These are phyloP conservation scores for Notospermus geniculatus DNA, from an alignment of 1,140 invertebrate genomes.

Conservation along the genomic window DNA sequence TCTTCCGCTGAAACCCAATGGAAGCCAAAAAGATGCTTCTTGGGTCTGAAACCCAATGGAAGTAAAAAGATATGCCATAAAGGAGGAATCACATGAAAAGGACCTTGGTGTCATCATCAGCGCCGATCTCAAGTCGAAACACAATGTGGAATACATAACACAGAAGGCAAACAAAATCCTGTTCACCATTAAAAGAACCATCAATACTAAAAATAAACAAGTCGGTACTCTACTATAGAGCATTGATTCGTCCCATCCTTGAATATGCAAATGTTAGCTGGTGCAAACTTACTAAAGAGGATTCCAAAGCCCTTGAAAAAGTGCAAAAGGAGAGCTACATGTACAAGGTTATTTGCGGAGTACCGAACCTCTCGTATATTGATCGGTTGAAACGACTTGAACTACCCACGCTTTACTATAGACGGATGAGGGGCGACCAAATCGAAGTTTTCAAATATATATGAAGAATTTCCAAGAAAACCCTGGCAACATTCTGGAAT, in stretches of 20 bases:
- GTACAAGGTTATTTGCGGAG: no score
- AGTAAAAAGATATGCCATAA: no score
- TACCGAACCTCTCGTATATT: background rate
- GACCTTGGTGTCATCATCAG: background rate
- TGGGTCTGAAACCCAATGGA: no score
- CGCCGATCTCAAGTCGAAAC: background rate
- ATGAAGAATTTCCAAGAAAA: no score
- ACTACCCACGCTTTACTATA: background rate
- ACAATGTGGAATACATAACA: background rate
- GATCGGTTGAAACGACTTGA: background rate
- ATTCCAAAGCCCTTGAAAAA: no score
- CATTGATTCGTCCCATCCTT: background rate
- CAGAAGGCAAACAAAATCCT: background rate
- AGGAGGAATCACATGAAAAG: background rate
- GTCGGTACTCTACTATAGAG: background rate
- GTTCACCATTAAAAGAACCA: background rate
- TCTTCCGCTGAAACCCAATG: no score
- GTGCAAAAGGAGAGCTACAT: no score
- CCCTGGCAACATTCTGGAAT: no score
- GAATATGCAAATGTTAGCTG: slow-evolving; percentile 1
- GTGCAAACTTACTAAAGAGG: background rate
- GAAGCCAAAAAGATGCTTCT: no score
- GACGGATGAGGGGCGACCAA: background rate
- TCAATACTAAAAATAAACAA: background rate
- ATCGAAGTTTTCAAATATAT: no score